These are phyloP conservation scores for Phalacrocorax brasilianus DNA, from an alignment of 2,113 vertebrate species.

Conservation along the genomic window DNA sequence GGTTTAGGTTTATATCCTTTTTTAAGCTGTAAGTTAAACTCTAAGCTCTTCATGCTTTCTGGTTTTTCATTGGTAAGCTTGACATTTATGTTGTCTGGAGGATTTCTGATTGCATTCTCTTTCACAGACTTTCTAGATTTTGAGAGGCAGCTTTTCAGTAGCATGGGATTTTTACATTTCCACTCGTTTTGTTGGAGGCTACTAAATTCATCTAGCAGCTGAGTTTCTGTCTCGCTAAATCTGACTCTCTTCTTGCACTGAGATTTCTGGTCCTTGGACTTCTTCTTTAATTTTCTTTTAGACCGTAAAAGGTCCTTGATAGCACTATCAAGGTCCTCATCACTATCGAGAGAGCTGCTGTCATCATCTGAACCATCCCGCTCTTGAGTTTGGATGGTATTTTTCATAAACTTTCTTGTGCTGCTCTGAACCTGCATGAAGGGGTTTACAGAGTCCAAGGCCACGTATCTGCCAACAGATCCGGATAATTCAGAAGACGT, in stretches of 20 bases:
- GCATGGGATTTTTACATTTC: constrained; percentile 12
- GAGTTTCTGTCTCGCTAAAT: constrained; percentile 65
- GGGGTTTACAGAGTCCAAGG: neutral
- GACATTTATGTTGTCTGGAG: neutral
- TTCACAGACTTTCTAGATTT: constrained; percentile 49
- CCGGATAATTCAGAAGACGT: neutral
- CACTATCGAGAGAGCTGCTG: constrained; percentile 95
- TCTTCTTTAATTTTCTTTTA: constrained; percentile 87
- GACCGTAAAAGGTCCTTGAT: constrained; percentile 93
- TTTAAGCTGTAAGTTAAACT: neutral
- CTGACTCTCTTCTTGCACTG: constrained; percentile 75
- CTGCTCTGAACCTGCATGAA: neutral
- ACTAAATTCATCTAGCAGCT: neutral
- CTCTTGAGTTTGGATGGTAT: neutral
- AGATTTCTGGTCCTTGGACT: constrained; percentile 76
- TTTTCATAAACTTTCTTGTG: neutral
- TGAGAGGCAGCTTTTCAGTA: constrained; percentile 70
- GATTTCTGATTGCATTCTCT: neutral
- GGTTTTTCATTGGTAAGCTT: neutral
- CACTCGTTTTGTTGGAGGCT: constrained; percentile 3
- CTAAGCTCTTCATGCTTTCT: neutral
- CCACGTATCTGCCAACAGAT: neutral
- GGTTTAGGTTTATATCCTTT: constrained; percentile 15
- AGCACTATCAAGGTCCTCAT: constrained; percentile 91
- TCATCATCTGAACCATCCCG: constrained; percentile 79